Evolutionary conservation across 1,140 invertebrate genomes (phyloP).

Genomic region (Drosophila sechellia): DNA sequence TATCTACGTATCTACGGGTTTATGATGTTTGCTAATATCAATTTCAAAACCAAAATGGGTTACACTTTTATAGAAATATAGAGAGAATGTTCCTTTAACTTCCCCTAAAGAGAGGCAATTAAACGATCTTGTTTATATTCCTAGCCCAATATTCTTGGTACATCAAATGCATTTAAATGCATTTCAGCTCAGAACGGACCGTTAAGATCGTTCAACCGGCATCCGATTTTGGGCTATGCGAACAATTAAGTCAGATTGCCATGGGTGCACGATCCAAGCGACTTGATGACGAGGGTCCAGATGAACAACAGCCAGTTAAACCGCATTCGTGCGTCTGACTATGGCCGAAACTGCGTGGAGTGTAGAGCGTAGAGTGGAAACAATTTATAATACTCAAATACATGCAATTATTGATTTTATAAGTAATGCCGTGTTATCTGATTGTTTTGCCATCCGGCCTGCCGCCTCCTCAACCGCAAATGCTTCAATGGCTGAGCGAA

Average conservation of each 20-base stretch:
- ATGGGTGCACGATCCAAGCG: conserved; percentile 16
- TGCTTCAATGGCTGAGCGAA: neutral
- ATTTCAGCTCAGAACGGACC: neutral
- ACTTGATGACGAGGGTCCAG: conserved; percentile 4
- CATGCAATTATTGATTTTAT: conserved; percentile 65
- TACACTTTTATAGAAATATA: neutral
- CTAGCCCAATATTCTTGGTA: neutral
- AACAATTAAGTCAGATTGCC: conserved; percentile 14
- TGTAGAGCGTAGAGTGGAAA: conserved; percentile 24
- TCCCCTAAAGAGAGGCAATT: neutral
- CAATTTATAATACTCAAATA: conserved; percentile 31
- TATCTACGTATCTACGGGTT: no score
- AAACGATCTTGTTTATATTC: neutral
- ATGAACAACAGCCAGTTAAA: conserved; percentile 33
- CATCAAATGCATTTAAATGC: neutral
- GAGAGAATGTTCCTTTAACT: neutral
- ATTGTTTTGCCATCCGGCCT: conserved; percentile 41
- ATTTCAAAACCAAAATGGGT: neutral
- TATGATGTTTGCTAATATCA: no score
- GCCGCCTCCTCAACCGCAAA: conserved; percentile 13
- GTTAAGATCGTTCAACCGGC: conserved; percentile 32
- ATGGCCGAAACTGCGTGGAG: conserved; percentile 23
- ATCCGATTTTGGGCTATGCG: conserved; percentile 20
- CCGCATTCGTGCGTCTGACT: conserved; percentile 34
- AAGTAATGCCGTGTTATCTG: conserved; percentile 57